Conservation (phyloP, 2,888 invertebrate genomes). For the Cyclophora punctaria region DNA sequence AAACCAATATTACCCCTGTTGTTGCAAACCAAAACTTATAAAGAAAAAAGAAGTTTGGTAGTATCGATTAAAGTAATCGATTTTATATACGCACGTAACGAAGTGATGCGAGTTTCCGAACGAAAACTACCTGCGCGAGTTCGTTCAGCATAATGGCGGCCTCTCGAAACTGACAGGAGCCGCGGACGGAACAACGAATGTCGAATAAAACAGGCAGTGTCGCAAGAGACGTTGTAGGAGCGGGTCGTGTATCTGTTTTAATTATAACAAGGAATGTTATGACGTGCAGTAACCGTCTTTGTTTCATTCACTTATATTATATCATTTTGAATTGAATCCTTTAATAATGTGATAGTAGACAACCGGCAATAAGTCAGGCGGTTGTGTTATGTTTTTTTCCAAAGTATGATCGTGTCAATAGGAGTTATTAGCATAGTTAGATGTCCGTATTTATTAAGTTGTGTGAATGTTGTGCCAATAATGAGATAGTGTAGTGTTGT, state of each 20-base stretch:
- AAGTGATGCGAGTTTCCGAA: conserved; percentile 12
- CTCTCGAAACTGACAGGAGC: no score
- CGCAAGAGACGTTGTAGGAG: conserved; percentile 36
- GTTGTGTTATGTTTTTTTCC: conserved; percentile 57
- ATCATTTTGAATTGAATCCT: conserved; percentile 36
- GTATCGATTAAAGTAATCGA: neutral
- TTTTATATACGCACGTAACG: conserved; percentile 5
- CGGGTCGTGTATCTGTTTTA: conserved; percentile 35
- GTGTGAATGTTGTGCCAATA: conserved; percentile 73
- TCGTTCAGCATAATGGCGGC: conserved; percentile 10
- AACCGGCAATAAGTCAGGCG: conserved; percentile 31
- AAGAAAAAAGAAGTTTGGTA: conserved; percentile 30
- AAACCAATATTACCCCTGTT: conserved; percentile 33
- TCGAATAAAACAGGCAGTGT: conserved; percentile 30
- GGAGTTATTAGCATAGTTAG: conserved; percentile 68
- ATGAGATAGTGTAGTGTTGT: conserved; percentile 75
- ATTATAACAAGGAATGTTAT: conserved; percentile 61
- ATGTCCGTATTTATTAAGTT: conserved; percentile 68
- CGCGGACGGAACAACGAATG: conserved; percentile 10
- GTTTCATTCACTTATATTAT: conserved; percentile 56
- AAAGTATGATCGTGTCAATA: conserved; percentile 73
- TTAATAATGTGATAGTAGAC: conserved; percentile 58
- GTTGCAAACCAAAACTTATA: conserved; percentile 30
- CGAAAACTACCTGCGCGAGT: conserved; percentile 17
- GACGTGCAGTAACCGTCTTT: conserved; percentile 72